A percentile compares a stretch with the other conserved stretches of the same genome.
phyloP scores from a whole-genome alignment of 2,113 vertebrate genomes.

The Hippocampus guttulatus region DNA sequence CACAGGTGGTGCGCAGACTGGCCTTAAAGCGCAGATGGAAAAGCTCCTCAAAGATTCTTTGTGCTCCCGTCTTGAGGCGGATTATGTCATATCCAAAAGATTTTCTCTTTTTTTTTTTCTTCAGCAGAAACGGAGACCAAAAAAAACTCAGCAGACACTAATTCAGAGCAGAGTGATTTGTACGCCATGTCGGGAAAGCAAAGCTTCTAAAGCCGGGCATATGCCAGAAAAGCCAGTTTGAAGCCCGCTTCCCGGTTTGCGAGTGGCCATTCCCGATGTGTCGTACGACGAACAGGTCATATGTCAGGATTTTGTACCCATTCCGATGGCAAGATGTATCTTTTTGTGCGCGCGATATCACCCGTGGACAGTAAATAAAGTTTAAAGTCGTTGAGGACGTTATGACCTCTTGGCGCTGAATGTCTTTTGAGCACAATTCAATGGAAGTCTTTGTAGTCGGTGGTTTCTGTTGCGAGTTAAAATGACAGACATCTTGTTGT shows the following conservation, averaged over 20 bases:
- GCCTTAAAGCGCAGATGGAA: neutral
- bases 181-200: neutral
- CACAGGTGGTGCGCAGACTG: slow-evolving; percentile 6
- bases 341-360: neutral
- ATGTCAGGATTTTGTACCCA: neutral
- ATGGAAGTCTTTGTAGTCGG: slow-evolving; percentile 1
- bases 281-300: neutral
- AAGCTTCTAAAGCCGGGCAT: neutral
- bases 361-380: neutral
- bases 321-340: neutral
- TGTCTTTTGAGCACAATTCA: neutral
- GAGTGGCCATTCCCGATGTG: neutral
- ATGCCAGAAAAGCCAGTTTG: neutral
- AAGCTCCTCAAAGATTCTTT: slow-evolving; percentile 5
- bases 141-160: neutral
- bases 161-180: slow-evolving; percentile 6
- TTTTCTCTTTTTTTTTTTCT: neutral
- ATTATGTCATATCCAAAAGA: slow-evolving; percentile 3
- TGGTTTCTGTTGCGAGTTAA: slow-evolving; percentile 8
- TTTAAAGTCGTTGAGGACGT: neutral
- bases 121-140: neutral
- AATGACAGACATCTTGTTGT: slow-evolving; percentile 5
- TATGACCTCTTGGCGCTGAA: neutral
- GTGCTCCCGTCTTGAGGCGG: neutral
- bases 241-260: neutral